Base-by-base conservation (phyloP, 2,888 invertebrate genomes). In the Rotaria sp. region DNA sequence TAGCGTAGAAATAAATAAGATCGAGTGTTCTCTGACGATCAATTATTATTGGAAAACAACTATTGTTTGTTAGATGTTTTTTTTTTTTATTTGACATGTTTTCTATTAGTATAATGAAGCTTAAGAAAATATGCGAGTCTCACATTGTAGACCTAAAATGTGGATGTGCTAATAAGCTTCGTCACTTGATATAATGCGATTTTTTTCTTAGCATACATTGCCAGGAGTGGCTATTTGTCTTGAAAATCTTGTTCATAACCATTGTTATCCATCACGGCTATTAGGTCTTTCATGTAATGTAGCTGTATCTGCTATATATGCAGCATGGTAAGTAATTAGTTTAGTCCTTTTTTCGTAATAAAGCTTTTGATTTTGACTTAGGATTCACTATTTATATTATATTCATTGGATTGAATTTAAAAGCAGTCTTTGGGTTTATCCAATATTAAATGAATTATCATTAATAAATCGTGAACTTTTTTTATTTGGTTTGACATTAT, bases 191-290 rank as follows among this genome's bases (percentile, higher is more conserved):
- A 48, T 15, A 48, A 48, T 48, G 10, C 13, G 45, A 45, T 52
- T 52, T 52, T 3, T 52, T 52, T 52, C 26, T 21, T 55, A 85
- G 75, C 86, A 86, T 84, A 86, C 86, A n/a, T 30, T 86, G 18
- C 86, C 86, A 38, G 38, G 55, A 26, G 24, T 86, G 5, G 86
- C 80, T 10, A 45, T 80, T 41, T 41, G 74, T 15, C 30, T 86
- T 41, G 86, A 86, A 26, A 85, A 67, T 55, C 55, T 86, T 50
- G n/a, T 85, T 45, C 85, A 38, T 26, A 48, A 86, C 21, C 86
- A 86, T 85, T 35, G n/a, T 45, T 86, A 86, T 85, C 52, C 30
- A 52, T 85, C 85, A 38, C 75, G 85, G n/a, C 1, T 52, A 7
- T 35, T 13, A 57, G 86, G 86, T 52, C 35, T 85, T 80, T 59